A percentile compares a stretch with the other conserved stretches of the same genome.
These are phyloP conservation scores for Hippolais icterina DNA, from an alignment of 2,113 vertebrate species.

Conservation along the genomic window DNA sequence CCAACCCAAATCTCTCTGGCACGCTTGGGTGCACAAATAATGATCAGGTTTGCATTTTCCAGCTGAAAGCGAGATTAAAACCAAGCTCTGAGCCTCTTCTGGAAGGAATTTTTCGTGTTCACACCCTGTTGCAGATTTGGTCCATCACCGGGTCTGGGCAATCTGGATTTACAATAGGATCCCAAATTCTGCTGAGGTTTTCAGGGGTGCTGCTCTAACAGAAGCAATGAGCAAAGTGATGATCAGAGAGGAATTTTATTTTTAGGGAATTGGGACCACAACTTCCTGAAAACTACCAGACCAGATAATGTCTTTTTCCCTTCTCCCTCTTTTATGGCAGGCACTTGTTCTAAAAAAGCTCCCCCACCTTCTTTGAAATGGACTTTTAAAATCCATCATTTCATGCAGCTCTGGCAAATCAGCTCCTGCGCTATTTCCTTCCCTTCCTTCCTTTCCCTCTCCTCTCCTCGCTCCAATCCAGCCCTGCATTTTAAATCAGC, in stretches of 20 bases:
- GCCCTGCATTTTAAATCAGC: constrained; percentile 70
- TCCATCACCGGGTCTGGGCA: not conserved
- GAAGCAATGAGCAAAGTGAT: not conserved
- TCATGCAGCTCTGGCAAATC: constrained; percentile 30
- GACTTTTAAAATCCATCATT: constrained; percentile 65
- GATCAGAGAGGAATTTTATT: constrained; percentile 28
- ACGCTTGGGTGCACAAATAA: not conserved
- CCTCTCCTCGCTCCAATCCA: not conserved
- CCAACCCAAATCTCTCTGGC: not conserved
- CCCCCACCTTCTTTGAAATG: not conserved
- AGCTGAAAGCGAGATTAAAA: not conserved
- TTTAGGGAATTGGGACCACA: constrained; percentile 56
- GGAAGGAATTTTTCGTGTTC: not conserved
- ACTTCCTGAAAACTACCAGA: constrained; percentile 64
- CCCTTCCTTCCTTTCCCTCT: constrained; percentile 51
- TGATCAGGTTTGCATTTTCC: not conserved
- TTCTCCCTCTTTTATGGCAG: constrained; percentile 17
- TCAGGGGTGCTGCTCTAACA: not conserved
- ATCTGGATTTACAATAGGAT: not conserved
- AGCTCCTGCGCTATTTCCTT: constrained; percentile 54
- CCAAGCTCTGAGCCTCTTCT: not conserved
- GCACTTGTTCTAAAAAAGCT: constrained; percentile 12
- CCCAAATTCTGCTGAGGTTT: not conserved
- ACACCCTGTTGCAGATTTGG: not conserved
- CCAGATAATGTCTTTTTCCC: constrained; percentile 65